Percentiles rank a stretch among this genome's conserved stretches.
phyloP scores from a whole-genome alignment of 2,113 vertebrate genomes.

The Bos javanicus region DNA sequence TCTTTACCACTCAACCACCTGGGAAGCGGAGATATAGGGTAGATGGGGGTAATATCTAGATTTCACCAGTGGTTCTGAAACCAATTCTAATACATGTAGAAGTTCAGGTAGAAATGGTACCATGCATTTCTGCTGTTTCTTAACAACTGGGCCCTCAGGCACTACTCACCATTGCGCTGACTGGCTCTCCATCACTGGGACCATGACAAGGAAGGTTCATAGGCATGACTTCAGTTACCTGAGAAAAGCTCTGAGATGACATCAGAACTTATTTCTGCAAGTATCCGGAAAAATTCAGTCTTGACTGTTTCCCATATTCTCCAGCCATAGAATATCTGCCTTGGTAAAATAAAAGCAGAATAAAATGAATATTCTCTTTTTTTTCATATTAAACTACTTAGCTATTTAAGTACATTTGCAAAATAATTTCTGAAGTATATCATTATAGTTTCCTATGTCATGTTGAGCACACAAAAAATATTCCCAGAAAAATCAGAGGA shows the following conservation, averaged over 20 bases:
- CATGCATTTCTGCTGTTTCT: rapidly evolving
- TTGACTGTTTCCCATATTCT: not conserved
- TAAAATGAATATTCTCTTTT: not conserved
- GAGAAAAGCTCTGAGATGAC: not conserved
- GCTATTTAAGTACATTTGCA: not conserved
- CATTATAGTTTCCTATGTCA: not conserved
- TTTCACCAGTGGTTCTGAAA: not conserved
- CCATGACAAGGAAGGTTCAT: not conserved
- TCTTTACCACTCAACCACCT: not conserved
- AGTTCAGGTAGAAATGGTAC: not conserved
- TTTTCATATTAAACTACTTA: not conserved
- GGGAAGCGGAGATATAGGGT: not conserved
- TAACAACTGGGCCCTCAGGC: rapidly evolving
- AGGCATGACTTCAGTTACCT: not conserved
- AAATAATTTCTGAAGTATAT: not conserved
- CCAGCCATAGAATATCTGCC: not conserved
- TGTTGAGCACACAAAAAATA: not conserved
- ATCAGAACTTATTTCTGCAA: not conserved
- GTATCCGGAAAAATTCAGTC: not conserved
- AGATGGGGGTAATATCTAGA: not conserved
- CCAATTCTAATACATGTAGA: not conserved
- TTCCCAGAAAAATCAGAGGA: not conserved
- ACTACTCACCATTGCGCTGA: not conserved
- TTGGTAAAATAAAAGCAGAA: not conserved
- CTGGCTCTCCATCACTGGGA: rapidly evolving